phyloP scores from a whole-genome alignment of 2,888 invertebrate genomes.

The Teleiodes luculella region DNA sequence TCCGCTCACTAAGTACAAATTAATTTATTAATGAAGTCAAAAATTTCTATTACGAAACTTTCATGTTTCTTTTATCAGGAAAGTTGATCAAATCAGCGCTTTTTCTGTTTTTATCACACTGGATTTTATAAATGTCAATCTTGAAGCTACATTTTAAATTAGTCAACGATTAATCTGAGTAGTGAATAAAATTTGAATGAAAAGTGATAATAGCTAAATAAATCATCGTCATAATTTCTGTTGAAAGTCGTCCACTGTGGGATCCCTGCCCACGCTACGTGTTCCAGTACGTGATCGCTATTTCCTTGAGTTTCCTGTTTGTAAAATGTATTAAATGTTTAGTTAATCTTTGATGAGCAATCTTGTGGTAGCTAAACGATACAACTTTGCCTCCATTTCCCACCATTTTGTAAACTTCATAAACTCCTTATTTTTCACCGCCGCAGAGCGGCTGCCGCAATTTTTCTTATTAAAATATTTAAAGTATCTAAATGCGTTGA shows the following conservation, averaged over 20 bases:
- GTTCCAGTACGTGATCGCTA: too few species aligned
- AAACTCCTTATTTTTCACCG: background rate
- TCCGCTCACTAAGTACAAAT: background rate
- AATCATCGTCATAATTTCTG: too few species aligned
- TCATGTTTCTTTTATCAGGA: background rate
- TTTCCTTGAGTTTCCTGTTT: background rate
- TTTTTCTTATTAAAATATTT: constrained; percentile 49
- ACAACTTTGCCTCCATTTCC: background rate
- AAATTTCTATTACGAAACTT: background rate
- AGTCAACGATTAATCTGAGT: background rate
- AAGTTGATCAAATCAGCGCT: background rate
- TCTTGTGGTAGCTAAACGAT: background rate
- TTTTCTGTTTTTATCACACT: too few species aligned
- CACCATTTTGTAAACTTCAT: background rate
- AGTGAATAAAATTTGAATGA: too few species aligned
- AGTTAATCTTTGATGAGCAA: background rate
- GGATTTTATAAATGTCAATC: too few species aligned
- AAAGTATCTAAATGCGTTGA: constrained; percentile 51
- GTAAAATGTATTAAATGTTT: background rate
- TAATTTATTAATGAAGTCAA: background rate
- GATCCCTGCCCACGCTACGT: too few species aligned
- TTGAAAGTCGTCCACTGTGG: too few species aligned
- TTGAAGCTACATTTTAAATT: too few species aligned
- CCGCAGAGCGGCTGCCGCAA: constrained; percentile 20
- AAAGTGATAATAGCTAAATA: too few species aligned